Evolutionary conservation across 2,888 invertebrate genomes (phyloP).

Genomic region (Cosmia trapezina): DNA sequence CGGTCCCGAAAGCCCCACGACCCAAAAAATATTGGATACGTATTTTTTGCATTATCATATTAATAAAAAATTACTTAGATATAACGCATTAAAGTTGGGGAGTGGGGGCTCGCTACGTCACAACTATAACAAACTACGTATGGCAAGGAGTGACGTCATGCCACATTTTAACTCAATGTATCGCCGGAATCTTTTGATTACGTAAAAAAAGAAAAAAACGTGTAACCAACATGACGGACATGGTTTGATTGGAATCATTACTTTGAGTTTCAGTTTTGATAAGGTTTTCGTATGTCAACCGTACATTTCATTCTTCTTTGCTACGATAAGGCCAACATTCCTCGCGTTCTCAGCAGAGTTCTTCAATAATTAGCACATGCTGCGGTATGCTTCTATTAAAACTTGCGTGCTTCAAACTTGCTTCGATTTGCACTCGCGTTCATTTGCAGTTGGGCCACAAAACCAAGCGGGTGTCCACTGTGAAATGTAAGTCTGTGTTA

Average conservation of each 20-base stretch:
- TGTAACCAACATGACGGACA: no score
- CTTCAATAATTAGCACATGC: constrained; percentile 51
- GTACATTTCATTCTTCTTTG: neutral
- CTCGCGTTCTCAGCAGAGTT: constrained; percentile 18
- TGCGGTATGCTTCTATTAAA: constrained; percentile 66
- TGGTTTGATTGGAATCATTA: neutral
- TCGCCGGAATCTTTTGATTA: no score
- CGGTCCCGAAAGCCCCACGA: no score
- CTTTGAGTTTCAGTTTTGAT: neutral
- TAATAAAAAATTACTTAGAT: no score
- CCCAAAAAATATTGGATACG: no score
- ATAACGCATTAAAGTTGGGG: no score
- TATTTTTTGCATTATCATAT: no score
- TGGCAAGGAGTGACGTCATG: no score
- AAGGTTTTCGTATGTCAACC: neutral
- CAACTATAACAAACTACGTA: no score
- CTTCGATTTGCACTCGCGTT: constrained; percentile 62
- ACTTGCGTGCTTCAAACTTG: constrained; percentile 67
- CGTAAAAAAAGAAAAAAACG: no score
- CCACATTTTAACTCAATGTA: no score
- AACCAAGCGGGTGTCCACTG: neutral
- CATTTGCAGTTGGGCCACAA: constrained; percentile 36
- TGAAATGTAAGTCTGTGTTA: neutral
- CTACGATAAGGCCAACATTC: neutral
- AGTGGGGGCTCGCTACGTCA: no score